Conservation (phyloP, 2,888 invertebrate genomes). For the Xestia c-nigrum region DNA sequence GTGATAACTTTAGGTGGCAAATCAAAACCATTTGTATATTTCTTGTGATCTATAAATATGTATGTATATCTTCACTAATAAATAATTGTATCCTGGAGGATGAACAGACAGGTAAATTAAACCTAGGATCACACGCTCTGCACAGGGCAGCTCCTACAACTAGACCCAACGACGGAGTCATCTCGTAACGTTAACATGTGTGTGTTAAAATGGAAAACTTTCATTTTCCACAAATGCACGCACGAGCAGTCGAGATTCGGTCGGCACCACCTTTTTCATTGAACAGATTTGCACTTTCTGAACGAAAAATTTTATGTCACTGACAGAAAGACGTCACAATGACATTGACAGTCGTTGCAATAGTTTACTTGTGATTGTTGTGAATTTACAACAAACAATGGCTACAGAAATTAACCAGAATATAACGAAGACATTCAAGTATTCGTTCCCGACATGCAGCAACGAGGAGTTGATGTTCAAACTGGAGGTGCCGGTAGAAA, state of each 20-base stretch:
- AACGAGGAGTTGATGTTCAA: constrained; percentile 89
- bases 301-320: constrained; percentile 6
- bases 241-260: background rate
- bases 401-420: constrained; percentile 77
- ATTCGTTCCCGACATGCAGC: constrained; percentile 91
- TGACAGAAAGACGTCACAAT: background rate
- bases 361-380: constrained; percentile 24
- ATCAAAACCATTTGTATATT: background rate
- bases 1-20: background rate
- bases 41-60: background rate
- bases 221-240: background rate
- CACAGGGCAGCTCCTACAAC: background rate
- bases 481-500: constrained; percentile 91
- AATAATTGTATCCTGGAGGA: no score
- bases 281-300: background rate
- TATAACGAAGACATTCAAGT: constrained; percentile 83
- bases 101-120: background rate
- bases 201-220: background rate
- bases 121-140: background rate
- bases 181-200: background rate
- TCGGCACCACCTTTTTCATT: background rate
- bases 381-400: constrained; percentile 73
- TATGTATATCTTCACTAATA: no score
- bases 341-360: constrained; percentile 12
- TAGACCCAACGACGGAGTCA: background rate